These are phyloP conservation scores for Distichodus sexfasciatus DNA, from an alignment of 2,797 vertebrate species.

Conservation along the genomic window DNA sequence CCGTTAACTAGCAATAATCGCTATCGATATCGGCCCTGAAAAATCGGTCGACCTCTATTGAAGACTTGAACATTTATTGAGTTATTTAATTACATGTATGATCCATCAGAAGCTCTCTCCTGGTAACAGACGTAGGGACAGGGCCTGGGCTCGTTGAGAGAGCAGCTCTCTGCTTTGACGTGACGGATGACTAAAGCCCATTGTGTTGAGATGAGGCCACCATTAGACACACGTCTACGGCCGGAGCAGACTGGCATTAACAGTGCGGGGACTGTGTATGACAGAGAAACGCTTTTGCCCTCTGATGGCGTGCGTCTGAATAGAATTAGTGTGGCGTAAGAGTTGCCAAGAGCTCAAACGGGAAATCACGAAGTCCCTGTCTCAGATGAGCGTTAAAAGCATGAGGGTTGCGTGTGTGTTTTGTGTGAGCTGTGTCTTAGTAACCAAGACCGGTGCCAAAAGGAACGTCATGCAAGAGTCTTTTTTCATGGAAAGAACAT, in stretches of 20 bases:
- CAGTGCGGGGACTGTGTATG: not conserved
- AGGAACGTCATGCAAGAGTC: constrained; percentile 2
- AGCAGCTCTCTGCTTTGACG: not conserved
- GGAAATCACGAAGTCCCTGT: constrained; percentile 23
- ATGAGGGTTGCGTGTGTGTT: constrained; percentile 17
- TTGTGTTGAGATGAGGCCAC: not conserved
- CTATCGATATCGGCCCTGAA: too few relatives aligned
- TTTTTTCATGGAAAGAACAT: constrained; percentile 20
- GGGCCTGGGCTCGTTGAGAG: not conserved
- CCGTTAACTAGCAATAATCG: too few relatives aligned
- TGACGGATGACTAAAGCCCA: not conserved
- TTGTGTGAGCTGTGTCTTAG: constrained; percentile 35
- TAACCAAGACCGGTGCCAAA: constrained; percentile 35
- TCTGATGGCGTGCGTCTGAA: not conserved
- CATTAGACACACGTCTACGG: not conserved
- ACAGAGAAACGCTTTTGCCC: not conserved
- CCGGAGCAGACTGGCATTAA: too few relatives aligned
- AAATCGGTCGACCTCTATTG: too few relatives aligned
- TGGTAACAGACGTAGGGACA: not conserved
- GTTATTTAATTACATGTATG: too few relatives aligned
- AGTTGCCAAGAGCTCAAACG: constrained; percentile 13
- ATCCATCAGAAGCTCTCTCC: too few relatives aligned
- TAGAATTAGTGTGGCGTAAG: constrained; percentile 12
- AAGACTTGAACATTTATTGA: too few relatives aligned
- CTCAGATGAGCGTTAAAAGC: constrained; percentile 36